Evolutionary conservation across 2,113 vertebrate species (phyloP), one percentile per base, ranked within the genome.

Genomic region (Protobothrops flavoviridis): DNA sequence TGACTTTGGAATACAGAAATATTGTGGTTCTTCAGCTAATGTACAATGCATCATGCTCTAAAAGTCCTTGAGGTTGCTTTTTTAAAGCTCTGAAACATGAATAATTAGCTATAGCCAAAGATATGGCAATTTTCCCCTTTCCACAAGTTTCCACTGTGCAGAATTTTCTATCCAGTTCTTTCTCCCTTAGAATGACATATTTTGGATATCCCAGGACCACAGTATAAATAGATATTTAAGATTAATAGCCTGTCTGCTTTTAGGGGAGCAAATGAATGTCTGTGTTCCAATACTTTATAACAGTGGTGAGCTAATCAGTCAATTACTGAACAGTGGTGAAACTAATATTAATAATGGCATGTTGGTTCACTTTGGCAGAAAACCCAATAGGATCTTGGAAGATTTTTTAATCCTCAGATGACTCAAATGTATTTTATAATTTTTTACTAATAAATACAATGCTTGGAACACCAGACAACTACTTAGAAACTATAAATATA

Each of bases 11-110:
- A 96, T 96, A 87, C 94, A 96, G 95, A 95, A 95, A 96, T 96
- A 94, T 96, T 95, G 95, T 96, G 95, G 95, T 93, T 97, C 93
- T 95, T 0, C 93, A 96, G 97, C 91, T 96, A 94, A 93, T 95
- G 93, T 96, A 93, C 94, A 95, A 94, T 95, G 56, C n/a, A 24
- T 97, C 95, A 94, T 96, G 96, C 94, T 96, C 95, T 95, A 59
- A 39, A 95, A 90, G 87, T 94, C 94, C 93, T 95, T 94, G 93
- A 94, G 94, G 89, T 95, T 96, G 95, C 93, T 96, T 96, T 81
- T 97, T 94, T 53, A 96, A 95, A 97, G 91, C 89, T 89, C 93
- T 91, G 92, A 96, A 96, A 94, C 90, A 91, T 74, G 92, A 94
- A 95, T 94, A 90, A 94, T 93, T 96, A 92, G 93, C 85, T 43